phyloP scores from a whole-genome alignment of 2,888 invertebrate genomes.

The Eristalis intricaria region DNA sequence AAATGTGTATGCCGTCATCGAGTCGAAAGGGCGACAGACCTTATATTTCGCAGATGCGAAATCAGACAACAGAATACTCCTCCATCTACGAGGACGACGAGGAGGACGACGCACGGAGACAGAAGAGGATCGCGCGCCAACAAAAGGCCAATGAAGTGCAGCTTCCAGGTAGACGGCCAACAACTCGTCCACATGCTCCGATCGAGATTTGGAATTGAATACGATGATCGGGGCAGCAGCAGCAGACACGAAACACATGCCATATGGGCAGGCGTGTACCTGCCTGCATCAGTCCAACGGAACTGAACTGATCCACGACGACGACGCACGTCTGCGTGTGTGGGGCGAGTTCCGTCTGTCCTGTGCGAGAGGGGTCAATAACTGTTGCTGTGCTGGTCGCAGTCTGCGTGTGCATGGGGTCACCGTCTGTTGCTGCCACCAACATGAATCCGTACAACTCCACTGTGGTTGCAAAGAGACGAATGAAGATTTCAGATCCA shows the following conservation, averaged over 20 bases:
- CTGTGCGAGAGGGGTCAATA: conserved; percentile 51
- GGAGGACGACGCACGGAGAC: not conserved
- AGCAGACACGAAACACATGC: conserved; percentile 59
- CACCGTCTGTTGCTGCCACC: conserved; percentile 44
- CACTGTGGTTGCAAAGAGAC: conserved; percentile 47
- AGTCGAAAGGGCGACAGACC: conserved; percentile 47
- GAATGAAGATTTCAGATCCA: conserved; percentile 57
- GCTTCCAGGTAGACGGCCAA: conserved; percentile 61
- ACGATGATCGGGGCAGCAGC: conserved; percentile 50
- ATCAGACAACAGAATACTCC: conserved; percentile 63
- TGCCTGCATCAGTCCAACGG: conserved; percentile 61
- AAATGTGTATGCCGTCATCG: conserved; percentile 54
- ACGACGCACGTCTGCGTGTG: conserved; percentile 13
- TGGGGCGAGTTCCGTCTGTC: conserved; percentile 53
- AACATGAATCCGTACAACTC: conserved; percentile 1
- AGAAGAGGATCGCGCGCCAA: conserved; percentile 40
- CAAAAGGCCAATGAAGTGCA: conserved; percentile 62
- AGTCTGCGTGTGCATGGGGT: not conserved
- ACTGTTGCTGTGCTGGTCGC: conserved; percentile 51
- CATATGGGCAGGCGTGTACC: conserved; percentile 57
- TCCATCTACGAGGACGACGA: no score
- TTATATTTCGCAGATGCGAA: conserved; percentile 69
- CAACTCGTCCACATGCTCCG: conserved; percentile 53
- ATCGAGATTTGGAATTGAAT: conserved; percentile 62
- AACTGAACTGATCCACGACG: conserved; percentile 18